These are phyloP conservation scores for Vanessa cardui DNA, from an alignment of 2,888 invertebrate species.

Conservation along the genomic window DNA sequence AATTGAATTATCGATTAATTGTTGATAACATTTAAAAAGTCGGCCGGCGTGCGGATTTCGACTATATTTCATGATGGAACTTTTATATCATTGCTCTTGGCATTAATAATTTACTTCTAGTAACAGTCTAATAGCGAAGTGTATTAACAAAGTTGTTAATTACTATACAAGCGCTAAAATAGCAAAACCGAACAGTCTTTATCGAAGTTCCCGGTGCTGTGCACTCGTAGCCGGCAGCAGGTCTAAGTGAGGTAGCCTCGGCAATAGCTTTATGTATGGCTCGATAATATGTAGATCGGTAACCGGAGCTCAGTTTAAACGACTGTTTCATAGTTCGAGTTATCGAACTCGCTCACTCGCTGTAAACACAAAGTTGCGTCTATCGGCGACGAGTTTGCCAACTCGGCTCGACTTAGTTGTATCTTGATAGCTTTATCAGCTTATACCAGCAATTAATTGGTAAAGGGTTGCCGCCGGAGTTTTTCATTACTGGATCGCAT, in stretches of 20 bases:
- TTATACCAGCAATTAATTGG: slow-evolving; percentile 11
- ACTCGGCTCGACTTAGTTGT: background rate
- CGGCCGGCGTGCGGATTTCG: background rate
- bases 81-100: no score
- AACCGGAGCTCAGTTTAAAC: background rate
- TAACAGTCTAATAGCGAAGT: no score
- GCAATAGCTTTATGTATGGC: no score
- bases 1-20: slow-evolving; percentile 29
- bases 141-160: no score
- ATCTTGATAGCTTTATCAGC: slow-evolving; percentile 16
- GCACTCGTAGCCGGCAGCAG: no score
- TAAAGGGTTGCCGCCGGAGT: slow-evolving; percentile 14
- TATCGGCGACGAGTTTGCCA: slow-evolving; percentile 1
- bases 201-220: no score
- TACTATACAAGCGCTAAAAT: no score
- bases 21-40: slow-evolving; percentile 17
- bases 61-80: no score
- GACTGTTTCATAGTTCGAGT: slow-evolving; percentile 9
- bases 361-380: slow-evolving; percentile 6
- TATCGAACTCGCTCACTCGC: slow-evolving; percentile 2
- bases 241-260: no score
- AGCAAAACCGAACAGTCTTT: no score
- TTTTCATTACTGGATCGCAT: slow-evolving; percentile 20
- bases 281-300: slow-evolving; percentile 3
- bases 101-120: no score